Conservation (phyloP, 1,140 invertebrate genomes). For the Polypedilum vanderplanki region DNA sequence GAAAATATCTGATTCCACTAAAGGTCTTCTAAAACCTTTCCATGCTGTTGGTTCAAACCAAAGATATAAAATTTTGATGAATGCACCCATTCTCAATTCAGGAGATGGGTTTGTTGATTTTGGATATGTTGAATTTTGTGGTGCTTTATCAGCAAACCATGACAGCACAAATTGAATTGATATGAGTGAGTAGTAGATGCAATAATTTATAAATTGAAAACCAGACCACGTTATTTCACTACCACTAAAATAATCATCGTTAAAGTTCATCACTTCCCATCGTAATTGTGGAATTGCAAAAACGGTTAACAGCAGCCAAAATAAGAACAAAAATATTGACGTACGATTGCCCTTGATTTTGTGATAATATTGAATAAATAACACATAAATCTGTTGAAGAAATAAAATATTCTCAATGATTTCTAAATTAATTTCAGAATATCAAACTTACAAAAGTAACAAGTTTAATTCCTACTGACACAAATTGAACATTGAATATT, state of each 20-base stretch:
- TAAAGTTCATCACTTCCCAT: conserved; percentile 49
- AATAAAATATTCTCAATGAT: not conserved
- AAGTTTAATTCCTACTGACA: conserved; percentile 8
- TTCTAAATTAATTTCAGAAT: not conserved
- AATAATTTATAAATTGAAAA: conserved; percentile 62
- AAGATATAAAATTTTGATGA: conserved; percentile 72
- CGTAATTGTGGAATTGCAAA: conserved; percentile 63
- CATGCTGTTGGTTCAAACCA: conserved; percentile 81
- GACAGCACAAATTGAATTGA: conserved; percentile 65
- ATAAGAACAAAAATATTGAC: conserved; percentile 75
- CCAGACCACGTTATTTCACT: conserved; percentile 35
- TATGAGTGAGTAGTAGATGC: conserved; percentile 68
- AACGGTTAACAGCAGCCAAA: conserved; percentile 66
- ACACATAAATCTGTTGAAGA: not conserved
- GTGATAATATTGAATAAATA: not conserved
- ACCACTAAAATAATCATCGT: not conserved
- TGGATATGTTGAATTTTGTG: conserved; percentile 54
- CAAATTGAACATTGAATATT: not conserved
- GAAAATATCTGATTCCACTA: conserved; percentile 76
- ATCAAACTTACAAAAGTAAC: not conserved
- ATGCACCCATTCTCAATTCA: conserved; percentile 70
- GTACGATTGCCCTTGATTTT: conserved; percentile 36
- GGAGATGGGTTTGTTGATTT: conserved; percentile 68
- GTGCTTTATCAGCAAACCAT: conserved; percentile 66
- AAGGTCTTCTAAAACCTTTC: conserved; percentile 67